Evolutionary conservation across 2,797 vertebrate species (phyloP).

Genomic region (Todus mexicanus): DNA sequence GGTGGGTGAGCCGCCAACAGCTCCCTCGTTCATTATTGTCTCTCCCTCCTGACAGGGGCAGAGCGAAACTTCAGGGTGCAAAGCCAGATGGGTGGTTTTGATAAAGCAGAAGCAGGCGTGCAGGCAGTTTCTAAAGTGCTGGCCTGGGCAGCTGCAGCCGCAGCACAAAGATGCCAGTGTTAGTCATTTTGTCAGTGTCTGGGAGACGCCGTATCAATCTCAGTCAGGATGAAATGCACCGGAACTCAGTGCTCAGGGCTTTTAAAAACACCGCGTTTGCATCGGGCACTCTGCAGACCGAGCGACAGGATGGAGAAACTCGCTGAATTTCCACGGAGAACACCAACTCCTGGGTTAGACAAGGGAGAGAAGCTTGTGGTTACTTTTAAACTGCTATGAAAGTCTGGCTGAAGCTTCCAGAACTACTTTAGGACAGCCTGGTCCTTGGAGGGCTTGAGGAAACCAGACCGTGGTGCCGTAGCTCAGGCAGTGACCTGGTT

Average conservation of each 20-base stretch:
- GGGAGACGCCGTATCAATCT: background rate
- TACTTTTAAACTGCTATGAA: background rate
- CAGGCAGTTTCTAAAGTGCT: background rate
- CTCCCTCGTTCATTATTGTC: background rate
- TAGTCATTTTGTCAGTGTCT: background rate
- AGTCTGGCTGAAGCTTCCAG: background rate
- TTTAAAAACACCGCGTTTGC: background rate
- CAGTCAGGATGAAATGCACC: rapidly evolving
- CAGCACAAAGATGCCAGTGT: background rate
- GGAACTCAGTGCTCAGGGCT: background rate
- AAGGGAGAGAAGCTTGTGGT: background rate
- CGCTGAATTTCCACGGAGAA: background rate
- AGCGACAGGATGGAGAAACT: background rate
- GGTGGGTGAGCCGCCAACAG: background rate
- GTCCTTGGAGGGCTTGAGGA: background rate
- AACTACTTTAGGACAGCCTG: background rate
- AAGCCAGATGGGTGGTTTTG: background rate
- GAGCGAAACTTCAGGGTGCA: background rate
- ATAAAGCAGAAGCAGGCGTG: background rate
- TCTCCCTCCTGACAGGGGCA: background rate
- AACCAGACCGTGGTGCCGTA: background rate
- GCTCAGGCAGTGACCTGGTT: background rate
- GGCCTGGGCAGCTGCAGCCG: background rate
- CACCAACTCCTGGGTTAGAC: background rate
- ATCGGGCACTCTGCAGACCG: background rate